These are phyloP conservation scores for Orchestia grillus DNA, from an alignment of 1,140 invertebrate genomes.

Conservation along the genomic window DNA sequence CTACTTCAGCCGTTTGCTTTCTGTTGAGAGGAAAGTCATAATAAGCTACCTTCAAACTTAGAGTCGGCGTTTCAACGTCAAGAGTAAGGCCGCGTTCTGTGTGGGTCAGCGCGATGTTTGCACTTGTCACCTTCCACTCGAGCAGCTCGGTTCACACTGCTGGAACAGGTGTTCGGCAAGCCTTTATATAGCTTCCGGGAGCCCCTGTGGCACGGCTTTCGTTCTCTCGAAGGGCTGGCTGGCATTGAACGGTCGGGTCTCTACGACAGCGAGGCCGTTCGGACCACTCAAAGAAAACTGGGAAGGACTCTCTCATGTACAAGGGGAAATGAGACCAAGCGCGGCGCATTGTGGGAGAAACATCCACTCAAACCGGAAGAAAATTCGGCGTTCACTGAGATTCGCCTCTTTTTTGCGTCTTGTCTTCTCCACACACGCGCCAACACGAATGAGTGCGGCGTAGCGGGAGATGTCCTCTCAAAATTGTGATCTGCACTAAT, in stretches of 20 bases:
- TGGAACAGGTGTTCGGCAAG: neutral
- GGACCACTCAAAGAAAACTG: too few relatives aligned
- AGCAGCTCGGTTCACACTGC: neutral
- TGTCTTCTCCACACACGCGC: too few relatives aligned
- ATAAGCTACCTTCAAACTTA: neutral
- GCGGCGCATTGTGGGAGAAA: too few relatives aligned
- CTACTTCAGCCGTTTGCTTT: neutral
- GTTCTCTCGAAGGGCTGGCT: neutral
- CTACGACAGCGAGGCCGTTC: too few relatives aligned
- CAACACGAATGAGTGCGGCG: too few relatives aligned
- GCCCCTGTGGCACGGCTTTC: neutral
- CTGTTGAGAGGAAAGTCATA: neutral
- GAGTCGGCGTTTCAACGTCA: neutral
- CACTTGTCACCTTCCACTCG: neutral
- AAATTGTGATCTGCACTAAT: too few relatives aligned
- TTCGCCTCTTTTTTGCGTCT: too few relatives aligned
- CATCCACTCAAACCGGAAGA: too few relatives aligned
- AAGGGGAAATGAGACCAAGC: too few relatives aligned
- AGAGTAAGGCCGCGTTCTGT: neutral
- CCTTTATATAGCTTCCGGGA: neutral
- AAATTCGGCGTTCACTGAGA: too few relatives aligned
- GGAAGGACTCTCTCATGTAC: too few relatives aligned
- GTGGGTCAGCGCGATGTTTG: neutral
- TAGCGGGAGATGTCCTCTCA: too few relatives aligned
- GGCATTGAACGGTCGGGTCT: neutral